A percentile compares a stretch with the other conserved stretches of the same genome.
Conservation (phyloP, 2,797 vertebrate species). For the Peromyscus eremicus region DNA sequence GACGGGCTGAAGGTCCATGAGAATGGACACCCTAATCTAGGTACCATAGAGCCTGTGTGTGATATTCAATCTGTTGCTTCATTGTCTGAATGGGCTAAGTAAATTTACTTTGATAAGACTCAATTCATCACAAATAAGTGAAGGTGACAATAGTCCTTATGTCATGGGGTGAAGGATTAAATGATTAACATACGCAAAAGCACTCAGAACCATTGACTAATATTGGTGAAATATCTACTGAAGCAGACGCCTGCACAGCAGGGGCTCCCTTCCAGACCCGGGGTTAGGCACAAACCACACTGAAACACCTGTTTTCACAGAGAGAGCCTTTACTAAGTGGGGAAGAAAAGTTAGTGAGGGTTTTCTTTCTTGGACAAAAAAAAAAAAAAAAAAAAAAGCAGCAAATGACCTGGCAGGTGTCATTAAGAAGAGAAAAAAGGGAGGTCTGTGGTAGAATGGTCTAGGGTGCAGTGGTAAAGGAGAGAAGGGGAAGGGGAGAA, state of each 20-base stretch:
- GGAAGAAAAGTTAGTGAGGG: not conserved
- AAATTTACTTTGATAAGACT: slow-evolving; percentile 39
- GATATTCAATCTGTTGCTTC: slow-evolving; percentile 10
- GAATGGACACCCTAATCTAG: not conserved
- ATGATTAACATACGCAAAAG: slow-evolving; percentile 48
- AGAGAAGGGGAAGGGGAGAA: not conserved
- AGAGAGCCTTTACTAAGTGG: not conserved
- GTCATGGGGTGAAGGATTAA: slow-evolving; percentile 25
- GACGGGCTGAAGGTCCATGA: not conserved
- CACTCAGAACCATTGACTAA: not conserved
- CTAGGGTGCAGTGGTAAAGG: not conserved
- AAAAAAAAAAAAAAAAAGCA: not conserved
- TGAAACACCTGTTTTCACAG: not conserved
- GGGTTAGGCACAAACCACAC: not conserved
- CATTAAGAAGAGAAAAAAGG: not conserved
- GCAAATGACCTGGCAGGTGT: not conserved
- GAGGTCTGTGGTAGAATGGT: not conserved
- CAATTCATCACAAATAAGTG: slow-evolving; percentile 16
- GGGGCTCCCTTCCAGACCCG: not conserved
- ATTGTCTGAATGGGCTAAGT: not conserved
- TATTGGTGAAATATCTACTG: not conserved
- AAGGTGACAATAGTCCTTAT: slow-evolving; percentile 32
- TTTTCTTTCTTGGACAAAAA: not conserved
- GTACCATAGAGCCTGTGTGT: not conserved
- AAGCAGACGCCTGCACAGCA: not conserved